These are phyloP conservation scores for Tinea pellionella DNA, from an alignment of 2,888 invertebrate species.

Conservation along the genomic window DNA sequence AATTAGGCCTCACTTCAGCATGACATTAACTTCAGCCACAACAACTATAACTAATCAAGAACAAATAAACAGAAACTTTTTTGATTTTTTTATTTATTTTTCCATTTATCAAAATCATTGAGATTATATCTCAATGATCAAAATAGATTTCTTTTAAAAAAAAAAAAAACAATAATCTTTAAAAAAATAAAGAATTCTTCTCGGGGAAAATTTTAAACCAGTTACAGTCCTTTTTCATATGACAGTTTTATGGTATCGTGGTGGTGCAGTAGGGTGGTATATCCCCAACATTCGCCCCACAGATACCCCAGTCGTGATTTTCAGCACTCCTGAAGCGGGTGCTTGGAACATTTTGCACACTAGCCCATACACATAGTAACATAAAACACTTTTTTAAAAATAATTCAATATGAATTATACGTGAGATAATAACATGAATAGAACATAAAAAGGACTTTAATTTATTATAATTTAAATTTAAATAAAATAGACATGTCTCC, in stretches of 20 bases:
- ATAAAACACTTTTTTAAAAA: background rate
- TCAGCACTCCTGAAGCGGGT: constrained; percentile 7
- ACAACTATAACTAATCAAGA: no score
- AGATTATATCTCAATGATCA: no score
- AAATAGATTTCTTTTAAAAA: no score
- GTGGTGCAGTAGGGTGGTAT: background rate
- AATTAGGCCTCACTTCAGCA: no score
- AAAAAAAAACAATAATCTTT: no score
- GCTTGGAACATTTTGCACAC: background rate
- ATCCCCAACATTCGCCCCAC: constrained; percentile 3
- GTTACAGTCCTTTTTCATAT: background rate
- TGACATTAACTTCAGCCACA: no score
- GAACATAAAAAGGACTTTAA: background rate
- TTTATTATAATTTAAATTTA: background rate
- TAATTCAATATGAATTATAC: background rate
- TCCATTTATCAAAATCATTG: no score
- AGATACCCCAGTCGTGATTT: constrained; percentile 3
- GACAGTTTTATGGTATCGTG: background rate
- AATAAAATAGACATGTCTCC: background rate
- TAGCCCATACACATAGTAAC: background rate
- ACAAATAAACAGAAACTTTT: no score
- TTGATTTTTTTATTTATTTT: no score
- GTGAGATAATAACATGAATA: background rate
- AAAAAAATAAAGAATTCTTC: no score
- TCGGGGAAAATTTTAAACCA: no score